Conservation (phyloP, 2,113 vertebrate genomes). For the Trichechus manatus region DNA sequence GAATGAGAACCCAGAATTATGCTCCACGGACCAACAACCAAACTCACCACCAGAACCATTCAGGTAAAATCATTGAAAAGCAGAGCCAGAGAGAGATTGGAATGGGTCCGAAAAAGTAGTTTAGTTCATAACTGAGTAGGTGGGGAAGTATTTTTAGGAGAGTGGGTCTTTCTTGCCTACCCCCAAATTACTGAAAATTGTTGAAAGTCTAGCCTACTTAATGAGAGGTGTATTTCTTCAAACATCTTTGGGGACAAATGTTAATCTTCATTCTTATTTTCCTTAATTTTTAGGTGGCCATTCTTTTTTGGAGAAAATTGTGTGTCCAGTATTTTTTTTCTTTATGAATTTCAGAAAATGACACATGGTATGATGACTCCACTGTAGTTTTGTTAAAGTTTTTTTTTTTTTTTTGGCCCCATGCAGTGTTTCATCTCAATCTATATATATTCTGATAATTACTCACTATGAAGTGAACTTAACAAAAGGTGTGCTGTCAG, state of each 20-base stretch:
- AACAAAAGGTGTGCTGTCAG: constrained; percentile 22
- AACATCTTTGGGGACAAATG: not conserved
- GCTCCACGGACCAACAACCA: not conserved
- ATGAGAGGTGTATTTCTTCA: not conserved
- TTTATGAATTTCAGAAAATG: not conserved
- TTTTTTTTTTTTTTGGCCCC: not conserved
- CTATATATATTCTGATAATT: constrained; percentile 43
- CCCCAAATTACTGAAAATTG: not conserved
- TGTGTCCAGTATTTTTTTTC: not conserved
- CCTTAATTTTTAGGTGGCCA: not conserved
- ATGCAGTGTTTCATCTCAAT: not conserved
- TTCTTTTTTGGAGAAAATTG: not conserved
- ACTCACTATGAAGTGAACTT: not conserved
- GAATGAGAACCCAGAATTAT: not conserved
- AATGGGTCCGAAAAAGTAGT: rapidly evolving
- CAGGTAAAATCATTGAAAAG: not conserved
- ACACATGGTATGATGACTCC: not conserved
- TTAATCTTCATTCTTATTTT: not conserved
- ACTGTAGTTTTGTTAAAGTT: not conserved
- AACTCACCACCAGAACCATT: not conserved
- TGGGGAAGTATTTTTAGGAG: not conserved
- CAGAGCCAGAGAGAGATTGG: not conserved
- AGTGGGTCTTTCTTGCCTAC: rapidly evolving
- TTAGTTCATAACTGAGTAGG: not conserved
- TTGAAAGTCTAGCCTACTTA: not conserved